A percentile compares a stretch with the other conserved stretches of the same genome.
These are phyloP conservation scores for Clitarchus hookeri DNA, from an alignment of 2,888 invertebrate genomes.

Conservation along the genomic window DNA sequence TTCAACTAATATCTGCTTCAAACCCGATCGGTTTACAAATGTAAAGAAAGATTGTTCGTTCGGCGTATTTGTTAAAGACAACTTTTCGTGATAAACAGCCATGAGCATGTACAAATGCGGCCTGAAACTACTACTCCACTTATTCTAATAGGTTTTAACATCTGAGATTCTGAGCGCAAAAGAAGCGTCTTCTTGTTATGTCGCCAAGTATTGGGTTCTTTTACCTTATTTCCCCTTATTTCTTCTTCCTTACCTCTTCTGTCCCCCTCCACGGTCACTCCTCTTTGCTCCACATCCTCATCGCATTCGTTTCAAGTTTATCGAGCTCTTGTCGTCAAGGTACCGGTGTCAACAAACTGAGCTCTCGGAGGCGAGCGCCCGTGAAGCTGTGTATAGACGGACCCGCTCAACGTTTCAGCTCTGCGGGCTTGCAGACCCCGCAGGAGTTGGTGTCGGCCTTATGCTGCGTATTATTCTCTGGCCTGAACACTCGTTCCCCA, in stretches of 20 bases:
- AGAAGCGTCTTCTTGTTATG: background rate
- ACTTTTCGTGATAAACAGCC: background rate
- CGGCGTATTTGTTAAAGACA: background rate
- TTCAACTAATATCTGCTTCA: too few species aligned
- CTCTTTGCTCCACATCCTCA: background rate
- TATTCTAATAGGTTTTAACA: background rate
- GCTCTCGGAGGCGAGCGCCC: background rate
- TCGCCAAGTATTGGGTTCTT: background rate
- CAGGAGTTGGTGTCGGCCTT: background rate
- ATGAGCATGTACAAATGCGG: background rate
- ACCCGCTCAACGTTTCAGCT: background rate
- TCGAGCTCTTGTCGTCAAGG: conserved; percentile 3
- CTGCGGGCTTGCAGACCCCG: background rate
- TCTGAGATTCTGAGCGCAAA: background rate
- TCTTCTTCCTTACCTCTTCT: background rate
- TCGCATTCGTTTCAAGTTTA: conserved; percentile 1
- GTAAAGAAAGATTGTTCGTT: too few species aligned
- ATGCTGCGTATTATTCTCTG: too few species aligned
- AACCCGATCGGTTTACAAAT: too few species aligned
- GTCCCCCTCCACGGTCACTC: background rate
- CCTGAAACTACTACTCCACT: background rate
- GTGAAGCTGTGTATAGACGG: background rate
- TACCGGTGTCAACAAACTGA: conserved; percentile 14
- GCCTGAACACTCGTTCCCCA: too few species aligned
- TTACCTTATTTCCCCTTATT: background rate